Percentiles rank a stretch among this genome's conserved stretches.
Conservation (phyloP, 2,113 vertebrate species). For the Protobothrops mucrosquamatus region DNA sequence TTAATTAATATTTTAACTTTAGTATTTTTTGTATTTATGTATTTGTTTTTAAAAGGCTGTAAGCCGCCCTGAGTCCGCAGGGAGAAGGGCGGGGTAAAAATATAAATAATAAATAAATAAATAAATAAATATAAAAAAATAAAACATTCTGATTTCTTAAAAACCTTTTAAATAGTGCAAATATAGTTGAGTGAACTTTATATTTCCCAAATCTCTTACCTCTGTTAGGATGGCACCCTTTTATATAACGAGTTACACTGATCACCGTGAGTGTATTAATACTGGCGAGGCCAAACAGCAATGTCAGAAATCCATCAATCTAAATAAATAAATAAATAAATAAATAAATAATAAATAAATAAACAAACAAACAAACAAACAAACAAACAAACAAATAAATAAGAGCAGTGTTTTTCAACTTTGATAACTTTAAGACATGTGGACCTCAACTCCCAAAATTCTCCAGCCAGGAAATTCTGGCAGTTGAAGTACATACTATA, state of each 20-base stretch:
- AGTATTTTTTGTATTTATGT: too few species aligned
- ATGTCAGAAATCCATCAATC: slow-evolving; percentile 86
- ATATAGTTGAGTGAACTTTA: neutral
- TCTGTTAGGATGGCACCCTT: slow-evolving; percentile 79
- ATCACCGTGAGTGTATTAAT: slow-evolving; percentile 89
- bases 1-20: too few species aligned
- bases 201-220: slow-evolving; percentile 58
- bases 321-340: slow-evolving; percentile 49
- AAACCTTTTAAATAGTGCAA: neutral
- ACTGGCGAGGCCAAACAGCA: slow-evolving; percentile 86
- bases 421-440: neutral
- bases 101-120: too few species aligned
- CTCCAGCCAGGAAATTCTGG: neutral
- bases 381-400: neutral
- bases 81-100: too few species aligned
- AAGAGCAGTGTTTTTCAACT: neutral
- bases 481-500: neutral
- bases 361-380: slow-evolving; percentile 8
- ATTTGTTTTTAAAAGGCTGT: too few species aligned
- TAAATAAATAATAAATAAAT: neutral
- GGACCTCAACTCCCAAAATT: neutral
- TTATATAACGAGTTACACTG: slow-evolving; percentile 86
- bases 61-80: too few species aligned
- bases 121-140: neutral
- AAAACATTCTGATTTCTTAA: neutral